phyloP scores from a whole-genome alignment of 2,113 vertebrate genomes.

The Catharus bicknelli region DNA sequence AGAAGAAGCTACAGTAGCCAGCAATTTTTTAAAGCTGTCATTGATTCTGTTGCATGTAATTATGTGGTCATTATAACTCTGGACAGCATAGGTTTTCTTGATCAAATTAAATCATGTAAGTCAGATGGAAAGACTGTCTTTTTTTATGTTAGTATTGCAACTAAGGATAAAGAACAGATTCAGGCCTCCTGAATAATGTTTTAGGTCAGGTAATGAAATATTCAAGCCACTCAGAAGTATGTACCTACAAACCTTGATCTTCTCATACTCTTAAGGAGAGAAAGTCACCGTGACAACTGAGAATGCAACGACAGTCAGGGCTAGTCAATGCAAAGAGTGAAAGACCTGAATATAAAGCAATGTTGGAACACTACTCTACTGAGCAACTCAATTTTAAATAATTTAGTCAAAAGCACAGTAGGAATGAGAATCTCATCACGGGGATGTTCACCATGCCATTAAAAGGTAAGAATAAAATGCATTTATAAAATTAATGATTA shows the following conservation, averaged over 20 bases:
- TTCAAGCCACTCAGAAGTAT: neutral
- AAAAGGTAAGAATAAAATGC: neutral
- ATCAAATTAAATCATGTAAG: neutral
- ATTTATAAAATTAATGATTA: neutral
- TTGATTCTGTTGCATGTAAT: neutral
- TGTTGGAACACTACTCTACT: neutral
- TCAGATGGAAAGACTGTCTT: neutral
- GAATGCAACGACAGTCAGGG: neutral
- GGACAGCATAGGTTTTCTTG: neutral
- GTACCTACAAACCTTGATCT: neutral
- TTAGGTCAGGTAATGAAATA: neutral
- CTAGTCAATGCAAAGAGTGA: neutral
- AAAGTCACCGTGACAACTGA: fast-evolving
- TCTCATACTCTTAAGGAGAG: neutral
- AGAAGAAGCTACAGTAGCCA: conserved; percentile 2
- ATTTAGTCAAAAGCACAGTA: neutral
- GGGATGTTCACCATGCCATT: neutral
- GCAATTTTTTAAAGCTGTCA: neutral
- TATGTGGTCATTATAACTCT: neutral
- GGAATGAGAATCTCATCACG: neutral
- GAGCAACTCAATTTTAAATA: neutral
- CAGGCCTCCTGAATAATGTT: neutral
- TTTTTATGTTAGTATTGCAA: neutral
- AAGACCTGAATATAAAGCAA: neutral
- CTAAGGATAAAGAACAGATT: neutral